A percentile compares a stretch with the other conserved stretches of the same genome.
phyloP scores from a whole-genome alignment of 2,888 invertebrate genomes.

The Scaptomyza caliginosa region DNA sequence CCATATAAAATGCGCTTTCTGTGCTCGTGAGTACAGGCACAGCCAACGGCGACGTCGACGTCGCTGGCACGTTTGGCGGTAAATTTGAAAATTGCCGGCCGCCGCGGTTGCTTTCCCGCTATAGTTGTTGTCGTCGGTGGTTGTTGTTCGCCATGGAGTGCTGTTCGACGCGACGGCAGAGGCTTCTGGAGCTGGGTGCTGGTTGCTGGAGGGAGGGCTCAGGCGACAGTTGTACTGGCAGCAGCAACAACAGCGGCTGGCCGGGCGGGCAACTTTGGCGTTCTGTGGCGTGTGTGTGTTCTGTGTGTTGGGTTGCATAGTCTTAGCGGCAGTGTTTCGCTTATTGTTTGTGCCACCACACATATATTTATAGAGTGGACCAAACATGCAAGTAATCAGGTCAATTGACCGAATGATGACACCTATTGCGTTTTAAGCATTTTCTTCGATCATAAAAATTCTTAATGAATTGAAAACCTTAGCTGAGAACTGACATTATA shows the following conservation, averaged over 20 bases:
- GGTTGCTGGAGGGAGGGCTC: conserved; percentile 3
- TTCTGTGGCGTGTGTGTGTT: conserved; percentile 34
- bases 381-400: conserved; percentile 65
- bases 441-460: conserved; percentile 7
- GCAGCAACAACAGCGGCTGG: conserved; percentile 27
- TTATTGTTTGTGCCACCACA: conserved; percentile 62
- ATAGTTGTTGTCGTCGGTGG: conserved; percentile 43
- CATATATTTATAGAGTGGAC: conserved; percentile 74
- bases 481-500: background rate
- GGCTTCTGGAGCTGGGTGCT: conserved; percentile 28
- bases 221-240: conserved; percentile 7
- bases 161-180: conserved; percentile 28
- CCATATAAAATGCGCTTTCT: conserved; percentile 83
- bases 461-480: background rate
- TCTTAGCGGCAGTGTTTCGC: conserved; percentile 47
- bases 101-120: conserved; percentile 49
- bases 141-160: conserved; percentile 41
- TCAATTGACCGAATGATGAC: conserved; percentile 60
- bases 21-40: conserved; percentile 76
- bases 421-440: conserved; percentile 3
- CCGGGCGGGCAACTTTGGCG: conserved; percentile 49
- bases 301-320: conserved; percentile 43
- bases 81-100: conserved; percentile 83
- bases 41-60: conserved; percentile 69
- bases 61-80: conserved; percentile 82